A percentile compares a stretch with the other conserved stretches of the same genome.
Conservation (phyloP, 2,113 vertebrate species). For the Leptosomus discolor region DNA sequence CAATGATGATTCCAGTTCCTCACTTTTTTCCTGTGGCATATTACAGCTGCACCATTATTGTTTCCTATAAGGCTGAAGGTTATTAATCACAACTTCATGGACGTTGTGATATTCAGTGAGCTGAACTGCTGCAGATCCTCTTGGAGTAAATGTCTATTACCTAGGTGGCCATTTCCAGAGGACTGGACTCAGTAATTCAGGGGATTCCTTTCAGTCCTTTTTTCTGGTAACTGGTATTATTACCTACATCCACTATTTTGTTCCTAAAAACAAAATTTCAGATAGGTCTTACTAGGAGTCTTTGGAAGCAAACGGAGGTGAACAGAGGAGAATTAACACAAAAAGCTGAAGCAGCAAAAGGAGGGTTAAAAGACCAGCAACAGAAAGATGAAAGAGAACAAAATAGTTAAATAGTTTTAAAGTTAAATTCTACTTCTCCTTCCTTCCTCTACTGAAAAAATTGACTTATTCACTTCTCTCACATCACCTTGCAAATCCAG, state of each 20-base stretch:
- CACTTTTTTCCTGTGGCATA: neutral
- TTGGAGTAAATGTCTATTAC: neutral
- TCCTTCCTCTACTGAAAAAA: neutral
- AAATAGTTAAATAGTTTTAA: neutral
- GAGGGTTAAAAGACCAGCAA: neutral
- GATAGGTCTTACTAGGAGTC: neutral
- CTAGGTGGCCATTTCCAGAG: neutral
- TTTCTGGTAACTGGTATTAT: neutral
- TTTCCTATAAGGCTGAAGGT: neutral
- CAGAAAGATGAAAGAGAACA: neutral
- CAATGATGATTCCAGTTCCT: neutral
- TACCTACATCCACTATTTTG: neutral
- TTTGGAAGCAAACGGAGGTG: neutral
- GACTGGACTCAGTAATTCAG: neutral
- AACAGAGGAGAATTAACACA: neutral
- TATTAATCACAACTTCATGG: neutral
- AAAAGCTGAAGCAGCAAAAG: neutral
- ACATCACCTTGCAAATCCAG: neutral
- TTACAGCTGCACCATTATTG: neutral
- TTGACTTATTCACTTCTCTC: neutral
- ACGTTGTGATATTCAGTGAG: neutral
- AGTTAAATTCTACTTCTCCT: neutral
- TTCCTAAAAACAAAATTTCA: neutral
- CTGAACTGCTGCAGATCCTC: neutral
- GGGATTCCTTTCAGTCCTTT: neutral